Evolutionary conservation across 1,140 invertebrate genomes (phyloP), one percentile per base, ranked within the genome.

Genomic region (Megalonaias nervosa): DNA sequence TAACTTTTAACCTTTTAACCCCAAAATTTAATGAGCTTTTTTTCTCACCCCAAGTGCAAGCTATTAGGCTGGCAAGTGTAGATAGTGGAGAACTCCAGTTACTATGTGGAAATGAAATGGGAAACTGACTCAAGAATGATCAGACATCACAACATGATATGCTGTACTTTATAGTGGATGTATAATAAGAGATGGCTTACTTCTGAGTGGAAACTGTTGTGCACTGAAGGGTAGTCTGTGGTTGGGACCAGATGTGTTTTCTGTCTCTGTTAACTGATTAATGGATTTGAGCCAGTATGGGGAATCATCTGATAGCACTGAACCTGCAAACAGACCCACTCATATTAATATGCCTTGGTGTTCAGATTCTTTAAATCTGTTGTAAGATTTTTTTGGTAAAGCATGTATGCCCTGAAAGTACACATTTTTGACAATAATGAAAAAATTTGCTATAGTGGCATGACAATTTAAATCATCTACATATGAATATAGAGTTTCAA

Each of bases 281-380:
- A 92, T 86, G 67, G 91, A 91, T 74, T 91, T 91, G 82, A 92
- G 87, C 92, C 92, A 92, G 78, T 92, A 91, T 65, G 91, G 91
- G 64, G 91, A 85, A 82, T 87, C 88, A 58, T 91, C 89, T 82
- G 89, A 86, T 15, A 75, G 68, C 57, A 88, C 80, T n/a, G 83
- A 81, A 81, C 77, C 81, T 82, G 72, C 12, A 67, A 82, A 66
- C 11, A 68, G 48, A 72, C 23, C 11, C 56, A 72, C 38, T 13
- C 17, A 23, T 5, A 77, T 14, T 48, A n/a, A 62, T 23, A 16
- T 57, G 57, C 17, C n/a, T 19, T 65, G 55, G 26, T n/a, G 38
- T 65, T 31, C 31, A 74, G 65, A 66, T 48, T 48, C 38, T 48
- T 48, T 48, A 48, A 48, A 48, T 48, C 38, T 11, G 38, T 48